Conservation (phyloP, 2,113 vertebrate genomes). For the Rhinoderma darwinii region DNA sequence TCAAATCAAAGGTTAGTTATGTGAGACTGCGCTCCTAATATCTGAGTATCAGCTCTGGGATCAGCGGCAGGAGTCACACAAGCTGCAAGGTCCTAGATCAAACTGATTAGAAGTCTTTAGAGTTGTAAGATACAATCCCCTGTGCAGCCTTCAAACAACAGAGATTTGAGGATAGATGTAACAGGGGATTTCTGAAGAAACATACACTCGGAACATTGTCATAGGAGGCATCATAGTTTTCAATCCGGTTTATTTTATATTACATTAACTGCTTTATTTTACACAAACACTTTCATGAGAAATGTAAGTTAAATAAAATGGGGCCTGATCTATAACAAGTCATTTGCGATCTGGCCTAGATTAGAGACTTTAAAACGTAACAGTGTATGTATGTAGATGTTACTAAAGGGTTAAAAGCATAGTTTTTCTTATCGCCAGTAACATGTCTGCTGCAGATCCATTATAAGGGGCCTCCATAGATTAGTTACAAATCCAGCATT, state of each 20-base stretch:
- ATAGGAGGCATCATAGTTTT: constrained; percentile 17
- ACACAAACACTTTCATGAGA: background rate
- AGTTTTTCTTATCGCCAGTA: background rate
- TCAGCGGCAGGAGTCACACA: constrained; percentile 12
- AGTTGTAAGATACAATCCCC: constrained; percentile 29
- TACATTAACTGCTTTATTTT: background rate
- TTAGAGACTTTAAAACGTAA: background rate
- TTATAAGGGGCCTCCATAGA: background rate
- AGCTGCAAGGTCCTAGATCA: constrained; percentile 25
- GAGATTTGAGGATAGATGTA: constrained; percentile 3
- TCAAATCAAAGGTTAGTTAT: constrained; percentile 36
- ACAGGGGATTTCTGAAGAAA: constrained; percentile 23
- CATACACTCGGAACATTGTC: background rate
- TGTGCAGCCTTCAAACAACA: constrained; percentile 35
- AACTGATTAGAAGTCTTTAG: constrained; percentile 34
- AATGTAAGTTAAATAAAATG: background rate
- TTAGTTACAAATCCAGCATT: background rate
- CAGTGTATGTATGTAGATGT: background rate
- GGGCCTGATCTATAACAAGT: background rate
- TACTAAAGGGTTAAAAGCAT: background rate
- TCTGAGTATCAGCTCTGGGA: constrained; percentile 25
- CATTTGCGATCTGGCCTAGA: background rate
- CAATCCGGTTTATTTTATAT: background rate
- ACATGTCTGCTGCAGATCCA: background rate
- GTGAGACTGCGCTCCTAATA: background rate